Percentiles rank a stretch among this genome's conserved stretches.
These are phyloP conservation scores for Craniophora ligustri DNA, from an alignment of 2,888 invertebrate genomes.

Conservation along the genomic window DNA sequence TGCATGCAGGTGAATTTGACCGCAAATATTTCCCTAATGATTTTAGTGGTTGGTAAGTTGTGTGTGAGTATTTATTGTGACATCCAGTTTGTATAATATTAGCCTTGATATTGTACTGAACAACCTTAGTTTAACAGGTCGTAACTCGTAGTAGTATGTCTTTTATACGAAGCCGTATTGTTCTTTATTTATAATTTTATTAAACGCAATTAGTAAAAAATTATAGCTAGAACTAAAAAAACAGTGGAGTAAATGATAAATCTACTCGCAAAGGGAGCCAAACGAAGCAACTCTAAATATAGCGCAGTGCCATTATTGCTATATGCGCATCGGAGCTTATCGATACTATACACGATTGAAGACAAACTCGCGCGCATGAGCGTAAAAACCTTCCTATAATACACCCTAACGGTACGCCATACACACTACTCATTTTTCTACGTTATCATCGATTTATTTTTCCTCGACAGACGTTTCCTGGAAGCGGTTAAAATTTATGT, in stretches of 20 bases:
- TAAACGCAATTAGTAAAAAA: constrained; percentile 30
- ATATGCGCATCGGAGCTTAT: constrained; percentile 81
- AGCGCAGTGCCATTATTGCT: constrained; percentile 72
- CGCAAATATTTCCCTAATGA: neutral
- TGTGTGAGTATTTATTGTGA: neutral
- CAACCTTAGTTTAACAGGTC: neutral
- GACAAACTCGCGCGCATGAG: constrained; percentile 69
- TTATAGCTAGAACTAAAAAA: constrained; percentile 48
- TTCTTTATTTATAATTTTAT: constrained; percentile 18
- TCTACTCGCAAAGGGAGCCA: constrained; percentile 63
- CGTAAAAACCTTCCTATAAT: constrained; percentile 77
- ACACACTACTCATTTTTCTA: constrained; percentile 70
- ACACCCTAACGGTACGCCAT: constrained; percentile 72
- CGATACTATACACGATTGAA: constrained; percentile 79
- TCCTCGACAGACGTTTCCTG: constrained; percentile 29
- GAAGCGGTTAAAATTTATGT: constrained; percentile 10
- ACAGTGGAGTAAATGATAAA: constrained; percentile 62
- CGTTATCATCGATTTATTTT: constrained; percentile 59
- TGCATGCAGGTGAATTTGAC: neutral
- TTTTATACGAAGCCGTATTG: neutral
- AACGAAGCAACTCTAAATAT: constrained; percentile 81
- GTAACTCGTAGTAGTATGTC: neutral
- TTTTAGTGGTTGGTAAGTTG: neutral
- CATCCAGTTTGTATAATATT: neutral
- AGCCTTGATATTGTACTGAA: neutral